Evolutionary conservation across 30 jellyfish, hydroid and myxozoan species (phyloP).

Genomic region (Cassiopea xamachana): DNA sequence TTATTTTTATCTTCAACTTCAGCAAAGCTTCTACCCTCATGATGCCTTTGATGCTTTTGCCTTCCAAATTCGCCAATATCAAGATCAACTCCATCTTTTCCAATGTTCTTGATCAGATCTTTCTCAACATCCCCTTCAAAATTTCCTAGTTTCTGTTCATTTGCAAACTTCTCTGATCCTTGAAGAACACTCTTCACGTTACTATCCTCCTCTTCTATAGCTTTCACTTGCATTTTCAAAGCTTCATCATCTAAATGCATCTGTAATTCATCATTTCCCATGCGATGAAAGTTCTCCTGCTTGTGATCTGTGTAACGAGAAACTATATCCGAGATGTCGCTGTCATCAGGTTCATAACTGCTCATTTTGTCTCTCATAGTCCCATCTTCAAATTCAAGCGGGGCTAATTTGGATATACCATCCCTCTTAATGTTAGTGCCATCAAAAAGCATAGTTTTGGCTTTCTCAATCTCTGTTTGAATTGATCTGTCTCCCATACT

Average conservation of each 20-base stretch:
- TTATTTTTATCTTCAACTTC: slow-evolving; percentile 24
- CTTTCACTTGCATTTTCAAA: slow-evolving; percentile 72
- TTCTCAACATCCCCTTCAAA: slow-evolving; percentile 72
- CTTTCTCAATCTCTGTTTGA: background rate
- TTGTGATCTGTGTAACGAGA: slow-evolving; percentile 64
- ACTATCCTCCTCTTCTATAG: slow-evolving; percentile 82
- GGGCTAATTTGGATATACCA: slow-evolving; percentile 5
- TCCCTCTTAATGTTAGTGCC: slow-evolving; percentile 53
- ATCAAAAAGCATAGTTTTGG: slow-evolving; percentile 44
- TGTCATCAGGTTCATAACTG: slow-evolving; percentile 54
- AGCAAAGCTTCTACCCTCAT: background rate
- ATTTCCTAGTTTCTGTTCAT: slow-evolving; percentile 50
- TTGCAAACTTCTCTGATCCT: slow-evolving; percentile 68
- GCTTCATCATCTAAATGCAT: slow-evolving; percentile 84
- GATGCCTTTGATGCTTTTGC: background rate
- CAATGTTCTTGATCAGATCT: slow-evolving; percentile 58
- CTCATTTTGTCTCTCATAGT: slow-evolving; percentile 27
- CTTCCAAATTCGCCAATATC: slow-evolving; percentile 23
- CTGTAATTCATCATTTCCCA: slow-evolving; percentile 73
- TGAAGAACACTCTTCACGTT: slow-evolving; percentile 74
- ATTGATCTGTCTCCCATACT: background rate
- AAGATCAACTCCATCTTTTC: slow-evolving; percentile 50
- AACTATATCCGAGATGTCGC: slow-evolving; percentile 39
- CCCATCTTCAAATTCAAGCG: slow-evolving; percentile 35
- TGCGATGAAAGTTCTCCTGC: slow-evolving; percentile 31